Evolutionary conservation across 2,888 invertebrate genomes (phyloP), one percentile per base, ranked within the genome.

Genomic region (Rhimphoctona megacephalus): DNA sequence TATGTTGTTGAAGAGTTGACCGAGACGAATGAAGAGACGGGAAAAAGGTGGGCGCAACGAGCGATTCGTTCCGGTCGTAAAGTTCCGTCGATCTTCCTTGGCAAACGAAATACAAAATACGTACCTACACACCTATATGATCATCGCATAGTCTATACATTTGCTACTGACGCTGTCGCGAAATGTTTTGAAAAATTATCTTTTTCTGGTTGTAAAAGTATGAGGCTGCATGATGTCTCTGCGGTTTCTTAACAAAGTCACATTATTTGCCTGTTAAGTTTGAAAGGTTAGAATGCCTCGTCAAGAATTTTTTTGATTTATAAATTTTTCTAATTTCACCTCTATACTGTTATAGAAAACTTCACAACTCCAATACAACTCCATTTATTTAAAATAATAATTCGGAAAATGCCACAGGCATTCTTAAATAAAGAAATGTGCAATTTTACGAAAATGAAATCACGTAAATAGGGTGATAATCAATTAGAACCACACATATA

Each of bases 1-100:
- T 64, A 52, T 73, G 77, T 81, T 73, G 86, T 73, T 67, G 76
- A 83, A 83, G 83, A 82, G 70, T 83, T 78, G 72, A 80, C 81
- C 78, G 49, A 76, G 81, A 78, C 77, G 85, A 78, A 85, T 77
- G 86, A 81, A 78, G 78, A 86, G 73, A 73, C 69, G 69, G 74
- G 83, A 72, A 64, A 81, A 72, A 57, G 81, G 81, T 88, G 86
- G 77, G 85, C 85, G 86, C 78, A 79, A 88, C 86, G 81, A 80
- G 46, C 78, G 76, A 90, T 90, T 91, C 86, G 90, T 91, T 90
- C 87, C 89, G 85, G 88, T 89, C 84, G 86, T 90, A 90, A 90
- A 89, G 66, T 87, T 82, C 86, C 70, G 70, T 84, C 74, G 78
- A 81, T 66, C 78, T 73, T 74, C 74, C 74, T 61, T 52, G 36